Evolutionary conservation across 2,888 invertebrate species (phyloP).

Genomic region (Rugalucina vietnamica): DNA sequence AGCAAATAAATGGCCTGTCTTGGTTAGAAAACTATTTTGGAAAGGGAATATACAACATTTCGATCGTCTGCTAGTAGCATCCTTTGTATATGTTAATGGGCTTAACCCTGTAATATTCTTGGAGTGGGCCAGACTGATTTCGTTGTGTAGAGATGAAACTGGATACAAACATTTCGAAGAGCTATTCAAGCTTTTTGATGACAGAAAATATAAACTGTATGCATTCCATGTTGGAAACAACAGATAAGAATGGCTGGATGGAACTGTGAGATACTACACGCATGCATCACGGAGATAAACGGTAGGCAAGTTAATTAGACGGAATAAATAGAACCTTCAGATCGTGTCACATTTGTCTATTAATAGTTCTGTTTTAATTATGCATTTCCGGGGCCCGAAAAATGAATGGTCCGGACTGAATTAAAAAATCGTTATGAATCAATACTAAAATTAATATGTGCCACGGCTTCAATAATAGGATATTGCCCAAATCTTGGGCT

Average conservation of each 20-base stretch:
- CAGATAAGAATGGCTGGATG: not conserved
- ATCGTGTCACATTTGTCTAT: no score
- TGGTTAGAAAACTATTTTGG: slow-evolving; percentile 21
- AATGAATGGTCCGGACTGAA: no score
- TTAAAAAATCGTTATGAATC: no score
- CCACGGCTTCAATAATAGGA: no score
- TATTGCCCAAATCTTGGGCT: no score
- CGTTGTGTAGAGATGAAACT: not conserved
- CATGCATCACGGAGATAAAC: not conserved
- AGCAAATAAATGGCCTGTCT: slow-evolving; percentile 5
- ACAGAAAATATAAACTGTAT: not conserved
- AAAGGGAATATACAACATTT: slow-evolving; percentile 6
- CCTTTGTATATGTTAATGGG: not conserved
- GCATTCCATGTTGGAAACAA: not conserved
- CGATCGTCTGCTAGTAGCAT: not conserved
- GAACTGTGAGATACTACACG: not conserved
- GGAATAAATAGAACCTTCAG: no score
- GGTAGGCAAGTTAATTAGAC: no score
- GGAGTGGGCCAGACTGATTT: not conserved
- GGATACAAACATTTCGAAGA: not conserved
- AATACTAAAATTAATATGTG: no score
- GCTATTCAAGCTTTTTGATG: not conserved
- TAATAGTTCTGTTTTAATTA: no score
- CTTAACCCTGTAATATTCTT: not conserved
- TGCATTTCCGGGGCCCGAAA: no score